Evolutionary conservation across 2,888 invertebrate species (phyloP).

Genomic region (Brenthis daphne): DNA sequence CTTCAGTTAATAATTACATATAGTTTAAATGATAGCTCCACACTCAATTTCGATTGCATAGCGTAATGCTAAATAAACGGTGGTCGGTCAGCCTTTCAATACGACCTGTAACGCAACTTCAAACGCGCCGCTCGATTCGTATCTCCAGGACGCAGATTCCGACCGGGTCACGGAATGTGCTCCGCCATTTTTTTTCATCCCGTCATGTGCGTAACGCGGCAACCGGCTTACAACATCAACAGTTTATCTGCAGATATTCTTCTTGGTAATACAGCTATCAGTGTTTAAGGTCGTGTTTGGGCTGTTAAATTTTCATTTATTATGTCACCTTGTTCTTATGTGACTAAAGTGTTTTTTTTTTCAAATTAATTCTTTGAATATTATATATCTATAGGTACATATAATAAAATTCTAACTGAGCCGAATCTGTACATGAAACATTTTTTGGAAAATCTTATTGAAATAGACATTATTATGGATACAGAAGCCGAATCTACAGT

Average conservation of each 20-base stretch:
- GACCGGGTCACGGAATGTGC: slow-evolving; percentile 41
- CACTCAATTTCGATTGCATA: neutral
- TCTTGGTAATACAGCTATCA: slow-evolving; percentile 11
- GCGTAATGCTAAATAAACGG: slow-evolving; percentile 4
- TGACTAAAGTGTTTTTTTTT: neutral
- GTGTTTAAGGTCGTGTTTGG: slow-evolving; percentile 8
- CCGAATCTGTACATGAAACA: too few relatives aligned
- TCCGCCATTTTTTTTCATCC: slow-evolving; percentile 37
- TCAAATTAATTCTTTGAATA: neutral
- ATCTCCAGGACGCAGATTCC: slow-evolving; percentile 46
- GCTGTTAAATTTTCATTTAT: neutral
- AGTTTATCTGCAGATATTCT: slow-evolving; percentile 23
- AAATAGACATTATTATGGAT: too few relatives aligned
- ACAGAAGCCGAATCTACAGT: too few relatives aligned
- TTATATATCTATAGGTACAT: too few relatives aligned
- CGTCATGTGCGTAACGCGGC: slow-evolving; percentile 38
- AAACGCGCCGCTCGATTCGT: slow-evolving; percentile 49
- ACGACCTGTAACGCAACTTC: slow-evolving; percentile 37
- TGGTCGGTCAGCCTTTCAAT: slow-evolving; percentile 11
- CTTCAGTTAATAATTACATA: neutral
- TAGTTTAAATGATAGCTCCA: neutral
- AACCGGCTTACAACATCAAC: slow-evolving; percentile 33
- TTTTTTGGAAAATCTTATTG: too few relatives aligned
- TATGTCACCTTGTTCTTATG: neutral
- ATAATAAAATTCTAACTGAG: too few relatives aligned